Evolutionary conservation across 2,888 invertebrate species (phyloP), one percentile per base, ranked within the genome.

Genomic region (Ferrisia virgata): DNA sequence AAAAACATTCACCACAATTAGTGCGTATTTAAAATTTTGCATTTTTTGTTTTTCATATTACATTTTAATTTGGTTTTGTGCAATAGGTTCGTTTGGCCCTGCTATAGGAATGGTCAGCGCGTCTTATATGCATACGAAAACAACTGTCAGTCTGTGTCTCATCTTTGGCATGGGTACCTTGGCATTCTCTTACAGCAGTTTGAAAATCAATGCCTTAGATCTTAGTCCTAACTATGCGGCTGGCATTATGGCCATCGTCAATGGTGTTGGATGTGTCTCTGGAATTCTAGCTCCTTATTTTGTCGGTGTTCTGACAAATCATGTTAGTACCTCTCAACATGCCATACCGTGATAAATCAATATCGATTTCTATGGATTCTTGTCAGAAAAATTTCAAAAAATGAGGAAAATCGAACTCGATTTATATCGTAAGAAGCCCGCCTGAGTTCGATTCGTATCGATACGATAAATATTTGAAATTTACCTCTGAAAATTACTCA

Each of bases 101-200:
- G 87, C 86, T 5, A 43, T 87, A 0, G 87, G 87, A 28, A 87
- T 87, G 28, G 31, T 87, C n/a, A 86, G 86, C 2, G 87, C 87
- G 13, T 86, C 87, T 0, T 87, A 87, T 84, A 86, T 87, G 8
- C 92, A 92, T 80, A 93, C 93, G 87, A 90, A 91, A 15, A 88
- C 89, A 2, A 87, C 91, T 0, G 92, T 92, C 0, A 91, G 93
- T 0, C 88, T 90, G 15, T 89, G 93, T 5, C 92, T 93, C 87
- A 92, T 92, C 4, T 89, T 92, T 0, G 91, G 92, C 82, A 93
- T 93, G 92, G 92, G 92, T 11, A 88, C 92, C 2, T 93, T 93
- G 93, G 93, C 93, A 0, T 91, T 92, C 13, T 93, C 91, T 89
- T 92, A 92, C 87, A 92, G 93, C 0, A 93, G 93, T 85, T 92